phyloP scores from a whole-genome alignment of 2,888 invertebrate species.

The Myathropa florea region DNA sequence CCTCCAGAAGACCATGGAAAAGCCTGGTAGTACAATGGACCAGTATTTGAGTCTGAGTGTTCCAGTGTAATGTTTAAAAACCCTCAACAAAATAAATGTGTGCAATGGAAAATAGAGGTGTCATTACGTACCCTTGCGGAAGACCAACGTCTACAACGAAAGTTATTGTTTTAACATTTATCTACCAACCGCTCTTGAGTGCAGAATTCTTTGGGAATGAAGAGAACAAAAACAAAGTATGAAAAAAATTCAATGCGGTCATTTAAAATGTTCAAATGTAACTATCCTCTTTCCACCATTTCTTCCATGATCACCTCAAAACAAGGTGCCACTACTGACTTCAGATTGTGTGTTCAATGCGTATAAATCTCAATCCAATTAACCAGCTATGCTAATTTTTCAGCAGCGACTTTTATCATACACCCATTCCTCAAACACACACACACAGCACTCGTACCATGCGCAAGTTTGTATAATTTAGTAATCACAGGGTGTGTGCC shows the following conservation, averaged over 20 bases:
- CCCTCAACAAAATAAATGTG: too few relatives aligned
- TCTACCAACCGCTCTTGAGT: too few relatives aligned
- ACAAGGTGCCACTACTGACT: conserved; percentile 18
- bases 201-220: too few relatives aligned
- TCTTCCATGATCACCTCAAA: not conserved
- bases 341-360: conserved; percentile 45
- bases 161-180: too few relatives aligned
- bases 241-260: not conserved
- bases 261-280: not conserved
- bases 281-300: not conserved
- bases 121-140: too few relatives aligned
- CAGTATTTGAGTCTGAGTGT: too few relatives aligned
- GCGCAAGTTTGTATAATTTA: conserved; percentile 52
- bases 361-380: conserved; percentile 56
- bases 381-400: conserved; percentile 56
- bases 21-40: too few relatives aligned
- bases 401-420: conserved; percentile 43
- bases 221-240: too few relatives aligned
- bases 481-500: conserved; percentile 52
- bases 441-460: not conserved
- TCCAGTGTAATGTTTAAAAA: too few relatives aligned
- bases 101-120: too few relatives aligned
- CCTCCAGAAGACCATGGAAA: too few relatives aligned
- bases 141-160: too few relatives aligned
- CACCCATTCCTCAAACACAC: conserved; percentile 7